Evolutionary conservation across 2,113 vertebrate genomes (phyloP), one percentile per base, ranked within the genome.

Genomic region (Microtus richardsoni): DNA sequence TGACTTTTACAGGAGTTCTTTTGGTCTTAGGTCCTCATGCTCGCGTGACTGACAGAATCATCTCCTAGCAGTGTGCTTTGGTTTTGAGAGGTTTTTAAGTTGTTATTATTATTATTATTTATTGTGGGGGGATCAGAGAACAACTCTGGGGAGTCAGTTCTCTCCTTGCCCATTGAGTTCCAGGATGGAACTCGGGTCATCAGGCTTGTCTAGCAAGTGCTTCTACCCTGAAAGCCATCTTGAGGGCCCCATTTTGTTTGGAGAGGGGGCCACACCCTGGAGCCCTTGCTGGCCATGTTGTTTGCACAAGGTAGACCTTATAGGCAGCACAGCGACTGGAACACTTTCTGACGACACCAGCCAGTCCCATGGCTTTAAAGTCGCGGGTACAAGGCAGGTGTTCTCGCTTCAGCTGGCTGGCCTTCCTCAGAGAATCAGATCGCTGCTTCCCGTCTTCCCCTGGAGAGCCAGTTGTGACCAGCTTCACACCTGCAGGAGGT

Each of bases 341-440:
- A 1, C 30, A 9, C 75, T 66, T 52, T 36, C 78, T 82, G 44
- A 58, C n/a, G 28, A 17, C 33, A 47, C 14, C 19, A 30, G 19
- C 3, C 1, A 2, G 41, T 22, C 14, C n/a, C 1, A 0, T 6
- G 26, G 49, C 26, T 77, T 30, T 26, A 2, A 77, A 39, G 66
- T 62, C 39, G 0, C 2, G 2, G 7, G 7, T 30, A 11, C 80
- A 84, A 16, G 30, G 22, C 58, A 17, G 80, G n/a, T 10, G 28
- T 77, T 60, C 47, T 26, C 3, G 0, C 66, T 33, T 13, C 54
- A 54, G 10, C 22, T 14, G 0, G 7, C 7, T 28, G 54, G 16
- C 68, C 86, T 71, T 73, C 68, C 71, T 66, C 66, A 19, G 52
- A 21, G 6, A n/a, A n/a, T 49, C 24, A 36, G 49, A 3, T 33